phyloP scores from a whole-genome alignment of 2,888 invertebrate species.

The Lagria hirta region DNA sequence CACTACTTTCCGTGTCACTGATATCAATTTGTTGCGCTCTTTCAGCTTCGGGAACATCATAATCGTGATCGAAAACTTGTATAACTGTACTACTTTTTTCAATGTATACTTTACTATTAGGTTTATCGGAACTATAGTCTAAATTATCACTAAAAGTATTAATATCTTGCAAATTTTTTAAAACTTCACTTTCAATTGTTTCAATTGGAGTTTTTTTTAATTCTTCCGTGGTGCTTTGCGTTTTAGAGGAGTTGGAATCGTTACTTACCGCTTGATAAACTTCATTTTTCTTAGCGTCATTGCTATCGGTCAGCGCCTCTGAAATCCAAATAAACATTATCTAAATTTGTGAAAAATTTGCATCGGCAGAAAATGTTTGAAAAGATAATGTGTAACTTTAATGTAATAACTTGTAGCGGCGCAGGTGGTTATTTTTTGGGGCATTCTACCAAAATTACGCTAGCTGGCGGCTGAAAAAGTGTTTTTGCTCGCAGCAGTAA shows the following conservation, averaged over 20 bases:
- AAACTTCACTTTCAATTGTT: constrained; percentile 39
- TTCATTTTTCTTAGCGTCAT: too few relatives aligned
- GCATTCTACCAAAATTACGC: too few relatives aligned
- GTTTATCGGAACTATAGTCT: constrained; percentile 18
- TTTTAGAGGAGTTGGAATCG: constrained; percentile 27
- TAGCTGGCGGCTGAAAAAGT: too few relatives aligned
- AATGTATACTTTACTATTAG: constrained; percentile 43
- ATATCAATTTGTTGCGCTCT: constrained; percentile 29
- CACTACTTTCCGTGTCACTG: constrained; percentile 37
- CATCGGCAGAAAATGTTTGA: too few relatives aligned
- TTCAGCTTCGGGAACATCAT: constrained; percentile 27
- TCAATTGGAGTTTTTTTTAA: constrained; percentile 34
- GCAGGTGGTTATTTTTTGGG: neutral
- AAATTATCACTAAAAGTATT: constrained; percentile 35
- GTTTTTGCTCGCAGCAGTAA: too few relatives aligned
- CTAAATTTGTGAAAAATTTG: too few relatives aligned
- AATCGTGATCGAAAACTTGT: constrained; percentile 44
- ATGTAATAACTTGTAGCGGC: too few relatives aligned
- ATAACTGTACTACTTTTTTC: constrained; percentile 53
- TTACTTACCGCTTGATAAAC: constrained; percentile 53
- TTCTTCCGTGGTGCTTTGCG: constrained; percentile 16
- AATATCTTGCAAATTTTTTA: constrained; percentile 41
- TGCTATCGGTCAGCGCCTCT: too few relatives aligned
- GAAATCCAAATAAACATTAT: too few relatives aligned
- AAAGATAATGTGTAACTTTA: too few relatives aligned